A percentile compares a stretch with the other conserved stretches of the same genome.
Evolutionary conservation across 2,113 vertebrate species (phyloP).

Genomic region (Rhynchomys soricoides): DNA sequence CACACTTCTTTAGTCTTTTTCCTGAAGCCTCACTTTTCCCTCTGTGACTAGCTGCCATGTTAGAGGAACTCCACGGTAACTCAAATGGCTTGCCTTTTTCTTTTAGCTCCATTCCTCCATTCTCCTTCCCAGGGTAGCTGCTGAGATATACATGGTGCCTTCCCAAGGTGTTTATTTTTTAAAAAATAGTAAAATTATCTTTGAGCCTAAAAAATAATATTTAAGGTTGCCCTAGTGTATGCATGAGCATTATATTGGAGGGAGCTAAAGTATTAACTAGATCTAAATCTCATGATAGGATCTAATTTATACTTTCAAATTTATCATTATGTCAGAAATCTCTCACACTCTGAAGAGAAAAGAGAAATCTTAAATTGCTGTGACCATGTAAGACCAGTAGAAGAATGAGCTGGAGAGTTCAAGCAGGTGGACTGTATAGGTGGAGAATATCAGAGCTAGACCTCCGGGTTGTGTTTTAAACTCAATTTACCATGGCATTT

Average conservation of each 20-base stretch:
- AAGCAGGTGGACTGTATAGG: background rate
- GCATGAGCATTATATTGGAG: background rate
- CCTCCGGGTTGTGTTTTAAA: background rate
- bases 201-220: background rate
- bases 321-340: background rate
- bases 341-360: background rate
- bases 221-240: background rate
- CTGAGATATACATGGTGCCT: no score
- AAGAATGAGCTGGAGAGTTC: background rate
- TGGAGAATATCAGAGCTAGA: background rate
- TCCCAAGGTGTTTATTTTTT: no score
- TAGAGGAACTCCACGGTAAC: background rate
- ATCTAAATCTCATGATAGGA: background rate
- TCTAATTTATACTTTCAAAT: background rate
- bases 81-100: background rate
- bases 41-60: background rate
- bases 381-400: background rate
- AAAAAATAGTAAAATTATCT: background rate
- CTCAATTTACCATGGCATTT: background rate
- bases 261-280: background rate
- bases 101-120: no score
- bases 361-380: background rate
- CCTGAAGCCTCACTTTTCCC: no score
- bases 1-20: background rate
- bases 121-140: background rate